Evolutionary conservation across 23 tunicate genomes (phyloP).

Genomic region (Aplidium turbinatum): DNA sequence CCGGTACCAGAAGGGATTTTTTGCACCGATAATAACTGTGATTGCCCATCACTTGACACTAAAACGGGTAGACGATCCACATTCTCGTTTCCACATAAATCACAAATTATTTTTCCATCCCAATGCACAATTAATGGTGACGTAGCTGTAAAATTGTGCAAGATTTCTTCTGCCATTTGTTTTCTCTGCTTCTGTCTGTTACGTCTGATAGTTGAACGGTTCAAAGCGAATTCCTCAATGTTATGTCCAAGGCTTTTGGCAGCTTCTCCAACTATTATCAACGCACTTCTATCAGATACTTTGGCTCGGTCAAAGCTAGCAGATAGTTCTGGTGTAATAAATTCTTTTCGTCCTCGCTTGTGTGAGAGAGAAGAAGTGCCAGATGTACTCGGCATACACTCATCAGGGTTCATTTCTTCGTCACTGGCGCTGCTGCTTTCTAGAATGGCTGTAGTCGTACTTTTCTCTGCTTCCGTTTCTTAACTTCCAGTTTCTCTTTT

Average conservation of each 20-base stretch:
- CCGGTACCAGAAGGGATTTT: too few relatives aligned
- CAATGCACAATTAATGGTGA: neutral
- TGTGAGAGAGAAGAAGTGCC: neutral
- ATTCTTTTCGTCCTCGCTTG: constrained; percentile 1
- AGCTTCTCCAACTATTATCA: neutral
- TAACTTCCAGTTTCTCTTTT: too few relatives aligned
- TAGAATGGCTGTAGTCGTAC: too few relatives aligned
- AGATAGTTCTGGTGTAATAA: neutral
- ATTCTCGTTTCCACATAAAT: too few relatives aligned
- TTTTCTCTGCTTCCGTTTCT: too few relatives aligned
- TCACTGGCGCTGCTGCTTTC: too few relatives aligned
- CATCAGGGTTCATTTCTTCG: too few relatives aligned
- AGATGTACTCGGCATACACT: too few relatives aligned
- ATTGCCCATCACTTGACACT: too few relatives aligned
- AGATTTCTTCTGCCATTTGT: constrained; percentile 4
- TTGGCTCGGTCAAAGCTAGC: neutral
- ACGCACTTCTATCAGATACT: neutral
- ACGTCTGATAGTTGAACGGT: constrained; percentile 6
- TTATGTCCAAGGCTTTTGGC: neutral
- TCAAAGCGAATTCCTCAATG: neutral
- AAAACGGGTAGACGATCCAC: too few relatives aligned
- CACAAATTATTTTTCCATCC: too few relatives aligned
- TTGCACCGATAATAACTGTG: too few relatives aligned
- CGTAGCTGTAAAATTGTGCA: neutral
- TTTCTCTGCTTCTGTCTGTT: constrained; percentile 6